A percentile compares a stretch with the other conserved stretches of the same genome.
phyloP scores from a whole-genome alignment of 2,888 invertebrate species.

The Oxytorus armatus region DNA sequence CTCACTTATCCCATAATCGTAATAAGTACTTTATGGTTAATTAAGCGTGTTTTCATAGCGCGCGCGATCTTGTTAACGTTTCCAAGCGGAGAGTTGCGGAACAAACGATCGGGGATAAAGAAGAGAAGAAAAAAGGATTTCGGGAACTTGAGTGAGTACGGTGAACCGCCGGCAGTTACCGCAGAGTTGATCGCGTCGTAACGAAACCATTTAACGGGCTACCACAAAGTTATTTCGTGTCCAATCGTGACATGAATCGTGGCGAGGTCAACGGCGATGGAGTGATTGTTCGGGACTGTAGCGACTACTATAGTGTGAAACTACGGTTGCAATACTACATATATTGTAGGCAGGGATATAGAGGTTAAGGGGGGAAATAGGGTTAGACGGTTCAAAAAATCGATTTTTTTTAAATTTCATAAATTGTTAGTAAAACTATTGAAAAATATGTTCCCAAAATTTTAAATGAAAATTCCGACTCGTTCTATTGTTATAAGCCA shows the following conservation, averaged over 20 bases:
- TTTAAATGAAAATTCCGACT: no score
- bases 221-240: slow-evolving; percentile 57
- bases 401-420: no score
- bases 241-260: slow-evolving; percentile 45
- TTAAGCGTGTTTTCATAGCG: neutral
- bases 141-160: slow-evolving; percentile 11
- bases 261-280: slow-evolving; percentile 18
- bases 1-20: no score
- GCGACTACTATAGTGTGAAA: slow-evolving; percentile 11
- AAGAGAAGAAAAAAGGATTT: slow-evolving; percentile 17
- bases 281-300: slow-evolving; percentile 17
- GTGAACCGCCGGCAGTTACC: slow-evolving; percentile 42
- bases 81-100: neutral
- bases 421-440: no score
- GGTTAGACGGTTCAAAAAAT: no score
- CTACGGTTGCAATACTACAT: no score
- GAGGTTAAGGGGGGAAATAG: no score
- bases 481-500: no score
- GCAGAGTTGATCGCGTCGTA: slow-evolving; percentile 49
- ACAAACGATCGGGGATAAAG: neutral
- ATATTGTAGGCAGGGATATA: no score
- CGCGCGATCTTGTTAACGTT: neutral
- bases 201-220: slow-evolving; percentile 53
- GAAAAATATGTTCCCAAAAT: no score
- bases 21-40: slow-evolving; percentile 10